These are phyloP conservation scores for Clostera curtula DNA, from an alignment of 2,888 invertebrate genomes.

Conservation along the genomic window DNA sequence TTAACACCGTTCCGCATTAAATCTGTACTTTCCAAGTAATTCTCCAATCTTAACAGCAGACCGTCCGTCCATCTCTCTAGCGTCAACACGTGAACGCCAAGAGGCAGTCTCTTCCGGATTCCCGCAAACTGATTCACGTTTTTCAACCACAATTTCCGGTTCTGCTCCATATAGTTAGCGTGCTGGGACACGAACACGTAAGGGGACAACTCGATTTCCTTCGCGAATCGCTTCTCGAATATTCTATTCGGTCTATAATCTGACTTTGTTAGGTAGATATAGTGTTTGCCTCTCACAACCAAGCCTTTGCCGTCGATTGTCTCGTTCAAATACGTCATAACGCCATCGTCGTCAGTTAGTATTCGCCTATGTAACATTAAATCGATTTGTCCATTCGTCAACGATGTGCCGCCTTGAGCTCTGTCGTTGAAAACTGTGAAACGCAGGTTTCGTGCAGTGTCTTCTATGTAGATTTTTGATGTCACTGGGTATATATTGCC, in stretches of 20 bases:
- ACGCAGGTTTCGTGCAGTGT: slow-evolving; percentile 53
- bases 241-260: slow-evolving; percentile 37
- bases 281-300: slow-evolving; percentile 39
- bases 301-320: slow-evolving; percentile 27
- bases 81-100: slow-evolving; percentile 83
- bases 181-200: slow-evolving; percentile 25
- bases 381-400: slow-evolving; percentile 83
- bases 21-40: slow-evolving; percentile 82
- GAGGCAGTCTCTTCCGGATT: slow-evolving; percentile 73
- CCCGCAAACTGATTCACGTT: slow-evolving; percentile 51
- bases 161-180: slow-evolving; percentile 7
- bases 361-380: slow-evolving; percentile 89
- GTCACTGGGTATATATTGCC: slow-evolving; percentile 95
- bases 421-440: slow-evolving; percentile 83
- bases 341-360: slow-evolving; percentile 82
- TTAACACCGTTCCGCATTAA: slow-evolving; percentile 64
- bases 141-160: slow-evolving; percentile 47
- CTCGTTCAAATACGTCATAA: slow-evolving; percentile 31
- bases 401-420: slow-evolving; percentile 86
- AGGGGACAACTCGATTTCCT: slow-evolving; percentile 39
- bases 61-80: slow-evolving; percentile 82
- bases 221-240: slow-evolving; percentile 53
- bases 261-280: slow-evolving; percentile 41
- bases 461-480: slow-evolving; percentile 83
- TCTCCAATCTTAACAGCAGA: slow-evolving; percentile 84